phyloP scores from a whole-genome alignment of 2,113 vertebrate genomes.

The Sinocyclocheilus anshuiensis region DNA sequence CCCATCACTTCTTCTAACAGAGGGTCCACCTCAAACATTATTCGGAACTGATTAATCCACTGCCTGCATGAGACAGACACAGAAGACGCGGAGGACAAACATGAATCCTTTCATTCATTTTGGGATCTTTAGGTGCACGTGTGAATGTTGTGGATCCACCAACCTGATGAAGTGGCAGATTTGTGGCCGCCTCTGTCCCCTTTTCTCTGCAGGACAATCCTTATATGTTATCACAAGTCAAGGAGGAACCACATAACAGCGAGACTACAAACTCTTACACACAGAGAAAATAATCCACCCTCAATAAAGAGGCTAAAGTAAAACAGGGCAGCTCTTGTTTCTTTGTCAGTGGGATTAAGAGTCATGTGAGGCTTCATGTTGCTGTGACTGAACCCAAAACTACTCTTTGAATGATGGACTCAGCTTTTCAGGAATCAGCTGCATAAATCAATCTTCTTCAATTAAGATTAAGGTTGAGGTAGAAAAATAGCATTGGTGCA shows the following conservation, averaged over 20 bases:
- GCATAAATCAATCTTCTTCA: neutral
- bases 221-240: constrained; percentile 76
- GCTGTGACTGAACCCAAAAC: constrained; percentile 21
- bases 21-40: constrained; percentile 79
- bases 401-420: neutral
- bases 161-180: constrained; percentile 79
- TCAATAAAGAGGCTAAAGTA: constrained; percentile 36
- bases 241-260: constrained; percentile 59
- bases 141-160: constrained; percentile 53
- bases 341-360: constrained; percentile 58
- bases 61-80: constrained; percentile 70
- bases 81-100: neutral
- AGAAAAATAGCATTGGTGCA: neutral
- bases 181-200: constrained; percentile 67
- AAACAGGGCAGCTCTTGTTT: constrained; percentile 68
- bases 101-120: neutral
- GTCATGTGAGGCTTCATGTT: constrained; percentile 59
- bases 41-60: constrained; percentile 83
- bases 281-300: constrained; percentile 34
- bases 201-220: constrained; percentile 75
- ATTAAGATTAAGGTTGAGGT: neutral
- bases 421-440: neutral
- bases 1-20: constrained; percentile 81
- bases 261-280: constrained; percentile 32
- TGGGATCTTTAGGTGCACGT: neutral